Evolutionary conservation across 2,888 invertebrate genomes (phyloP).

Genomic region (Paralinhomoeus sp.): DNA sequence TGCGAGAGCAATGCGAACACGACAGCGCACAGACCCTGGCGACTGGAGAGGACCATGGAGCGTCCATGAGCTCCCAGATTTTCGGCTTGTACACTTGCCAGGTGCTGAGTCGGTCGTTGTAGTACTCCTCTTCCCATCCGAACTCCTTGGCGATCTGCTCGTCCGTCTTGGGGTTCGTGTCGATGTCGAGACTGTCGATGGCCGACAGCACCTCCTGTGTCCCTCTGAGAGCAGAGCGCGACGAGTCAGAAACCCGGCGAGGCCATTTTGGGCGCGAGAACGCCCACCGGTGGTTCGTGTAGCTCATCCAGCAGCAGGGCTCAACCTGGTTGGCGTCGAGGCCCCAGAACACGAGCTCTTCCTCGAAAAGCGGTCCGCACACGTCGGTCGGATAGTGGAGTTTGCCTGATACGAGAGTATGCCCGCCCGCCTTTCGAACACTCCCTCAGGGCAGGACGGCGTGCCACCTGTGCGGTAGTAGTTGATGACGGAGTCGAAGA

Average conservation of each 20-base stretch:
- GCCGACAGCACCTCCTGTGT: slow-evolving; percentile 96
- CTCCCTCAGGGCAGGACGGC: too few species aligned
- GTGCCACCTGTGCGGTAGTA: too few species aligned
- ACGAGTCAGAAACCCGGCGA: too few species aligned
- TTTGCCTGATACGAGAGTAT: too few species aligned
- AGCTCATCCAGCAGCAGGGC: slow-evolving; percentile 99
- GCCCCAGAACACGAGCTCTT: slow-evolving; percentile 93
- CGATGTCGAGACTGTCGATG: slow-evolving; percentile 82
- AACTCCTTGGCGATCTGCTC: slow-evolving; percentile 94
- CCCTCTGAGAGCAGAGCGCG: slow-evolving; percentile 50
- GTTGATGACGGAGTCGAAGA: too few species aligned
- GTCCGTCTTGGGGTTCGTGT: slow-evolving; percentile 52
- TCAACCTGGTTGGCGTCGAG: slow-evolving; percentile 97
- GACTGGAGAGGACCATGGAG: slow-evolving; percentile 87
- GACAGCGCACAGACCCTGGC: slow-evolving; percentile 38
- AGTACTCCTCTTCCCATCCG: slow-evolving; percentile 84
- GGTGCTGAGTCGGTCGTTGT: slow-evolving; percentile 30
- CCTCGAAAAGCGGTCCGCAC: slow-evolving; percentile 93
- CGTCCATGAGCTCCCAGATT: slow-evolving; percentile 95
- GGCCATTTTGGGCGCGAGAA: too few species aligned
- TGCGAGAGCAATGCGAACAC: too few species aligned
- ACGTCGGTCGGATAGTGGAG: slow-evolving; percentile 97
- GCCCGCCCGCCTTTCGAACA: too few species aligned
- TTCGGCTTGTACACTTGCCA: slow-evolving; percentile 92
- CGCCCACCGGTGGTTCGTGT: slow-evolving; percentile 43